Conservation (phyloP, 2,888 invertebrate genomes). For the Julus scandinavius region DNA sequence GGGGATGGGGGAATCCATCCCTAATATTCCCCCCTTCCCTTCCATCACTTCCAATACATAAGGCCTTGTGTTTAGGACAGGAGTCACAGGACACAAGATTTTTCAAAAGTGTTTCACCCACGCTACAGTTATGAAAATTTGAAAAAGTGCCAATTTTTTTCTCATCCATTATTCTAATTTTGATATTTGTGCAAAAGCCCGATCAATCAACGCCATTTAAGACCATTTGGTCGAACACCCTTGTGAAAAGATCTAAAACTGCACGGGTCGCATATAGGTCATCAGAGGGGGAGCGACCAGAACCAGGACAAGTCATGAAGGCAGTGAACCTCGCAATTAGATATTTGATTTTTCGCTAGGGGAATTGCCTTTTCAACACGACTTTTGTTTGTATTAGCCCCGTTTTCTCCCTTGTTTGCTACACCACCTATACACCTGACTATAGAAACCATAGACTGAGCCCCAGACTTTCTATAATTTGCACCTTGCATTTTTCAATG, state of each 20-base stretch:
- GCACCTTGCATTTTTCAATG: not conserved
- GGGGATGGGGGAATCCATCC: no score
- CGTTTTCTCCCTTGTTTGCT: not conserved
- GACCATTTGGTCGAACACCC: conserved; percentile 34
- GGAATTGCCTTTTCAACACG: conserved; percentile 24
- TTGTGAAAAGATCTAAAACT: conserved; percentile 27
- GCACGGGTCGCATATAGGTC: conserved; percentile 42
- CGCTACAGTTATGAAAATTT: not conserved
- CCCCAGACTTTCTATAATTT: conserved; percentile 5
- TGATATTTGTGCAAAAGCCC: not conserved
- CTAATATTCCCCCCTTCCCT: no score
- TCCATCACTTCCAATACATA: no score
- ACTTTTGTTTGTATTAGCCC: conserved; percentile 22
- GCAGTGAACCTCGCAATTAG: conserved; percentile 39
- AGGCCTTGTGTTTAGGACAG: no score
- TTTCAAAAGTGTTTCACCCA: not conserved
- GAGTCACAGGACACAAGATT: not conserved
- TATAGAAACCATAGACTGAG: not conserved
- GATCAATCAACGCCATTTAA: conserved; percentile 40
- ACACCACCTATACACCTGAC: not conserved
- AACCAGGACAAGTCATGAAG: conserved; percentile 43
- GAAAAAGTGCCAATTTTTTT: conserved; percentile 34
- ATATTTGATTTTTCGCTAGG: conserved; percentile 27
- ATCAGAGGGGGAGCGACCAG: not conserved
- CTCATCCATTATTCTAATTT: conserved; percentile 15